Base-by-base conservation (phyloP, 2,113 vertebrate species). In the Corythoichthys haematopterus region DNA sequence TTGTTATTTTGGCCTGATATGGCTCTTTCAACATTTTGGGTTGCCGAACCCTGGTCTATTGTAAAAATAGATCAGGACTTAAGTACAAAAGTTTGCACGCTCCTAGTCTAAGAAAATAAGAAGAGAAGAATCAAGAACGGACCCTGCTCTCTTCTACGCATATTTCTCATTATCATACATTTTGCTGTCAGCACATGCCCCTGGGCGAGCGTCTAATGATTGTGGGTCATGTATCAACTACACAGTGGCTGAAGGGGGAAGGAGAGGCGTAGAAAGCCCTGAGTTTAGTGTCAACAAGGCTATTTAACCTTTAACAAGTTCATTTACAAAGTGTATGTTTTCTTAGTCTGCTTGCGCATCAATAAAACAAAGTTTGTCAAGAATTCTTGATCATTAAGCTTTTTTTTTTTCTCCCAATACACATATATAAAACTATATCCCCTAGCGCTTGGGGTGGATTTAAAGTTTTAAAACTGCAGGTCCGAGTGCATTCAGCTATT, bases 121-220 rank as follows among this genome's bases (percentile, higher is more conserved):
- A 6, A 10, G 13, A 36, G 55, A 36, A 2, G 28, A 28, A 36
- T 57, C 11, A 57, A 6, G 47, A 50, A 3, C 3, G 12, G 12
- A 50, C 9, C 33, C 65, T 53, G 75, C 45, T 80, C 84, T 81
- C 74, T 78, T 90, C 85, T 87, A 85, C 78, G 89, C 86, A 87
- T 84, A 88, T 85, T 80, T 87, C 75, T 88, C 88, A 88, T 69
- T 83, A 72, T 52, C 89, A 69, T 74, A 84, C 77, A 89, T 84
- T 85, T 86, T 77, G 69, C 85, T 85, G 81, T 88, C 79, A 68
- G 81, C 40, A 81, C 84, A 74, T 66, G 20, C 76, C 77, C 62
- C 45, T 65, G 66, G 74, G 75, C 84, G 84, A 81, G 67, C 9
- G 58, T 43, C 74, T 67, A 72, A 70, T 76, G 72, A 65, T 71